Evolutionary conservation across 2,797 vertebrate species (phyloP).

Genomic region (Setipinna tenuifilis): DNA sequence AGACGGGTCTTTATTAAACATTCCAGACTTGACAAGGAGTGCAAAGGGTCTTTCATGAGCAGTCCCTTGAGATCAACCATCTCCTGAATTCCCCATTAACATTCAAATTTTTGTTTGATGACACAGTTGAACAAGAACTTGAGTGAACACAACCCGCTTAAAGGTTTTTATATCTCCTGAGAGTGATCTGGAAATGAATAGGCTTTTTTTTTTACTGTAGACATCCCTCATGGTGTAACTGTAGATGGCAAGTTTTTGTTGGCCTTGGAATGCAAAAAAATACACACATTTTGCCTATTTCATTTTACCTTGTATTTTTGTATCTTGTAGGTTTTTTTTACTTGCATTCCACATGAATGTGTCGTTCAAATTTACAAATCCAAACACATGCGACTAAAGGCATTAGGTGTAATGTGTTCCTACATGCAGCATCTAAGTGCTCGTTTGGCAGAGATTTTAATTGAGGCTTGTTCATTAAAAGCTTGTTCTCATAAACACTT

Average conservation of each 20-base stretch:
- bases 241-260: not conserved
- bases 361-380: not conserved
- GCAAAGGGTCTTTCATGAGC: not conserved
- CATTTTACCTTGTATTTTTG: not conserved
- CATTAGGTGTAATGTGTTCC: not conserved
- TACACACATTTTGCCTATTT: too few species aligned
- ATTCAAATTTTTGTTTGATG: constrained; percentile 16
- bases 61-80: constrained; percentile 6
- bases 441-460: not conserved
- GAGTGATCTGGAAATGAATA: not conserved
- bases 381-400: not conserved
- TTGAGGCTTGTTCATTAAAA: not conserved
- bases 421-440: not conserved
- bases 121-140: constrained; percentile 6
- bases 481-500: not conserved
- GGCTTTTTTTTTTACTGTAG: not conserved
- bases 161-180: not conserved
- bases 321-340: not conserved
- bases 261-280: not conserved
- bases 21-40: constrained; percentile 2
- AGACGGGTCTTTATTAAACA: not conserved
- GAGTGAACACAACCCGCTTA: not conserved
- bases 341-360: not conserved
- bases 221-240: not conserved
- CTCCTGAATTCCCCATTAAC: not conserved